Percentiles rank a stretch among this genome's conserved stretches.
Conservation (phyloP, 2,113 vertebrate species). For the Cromileptes altivelis region DNA sequence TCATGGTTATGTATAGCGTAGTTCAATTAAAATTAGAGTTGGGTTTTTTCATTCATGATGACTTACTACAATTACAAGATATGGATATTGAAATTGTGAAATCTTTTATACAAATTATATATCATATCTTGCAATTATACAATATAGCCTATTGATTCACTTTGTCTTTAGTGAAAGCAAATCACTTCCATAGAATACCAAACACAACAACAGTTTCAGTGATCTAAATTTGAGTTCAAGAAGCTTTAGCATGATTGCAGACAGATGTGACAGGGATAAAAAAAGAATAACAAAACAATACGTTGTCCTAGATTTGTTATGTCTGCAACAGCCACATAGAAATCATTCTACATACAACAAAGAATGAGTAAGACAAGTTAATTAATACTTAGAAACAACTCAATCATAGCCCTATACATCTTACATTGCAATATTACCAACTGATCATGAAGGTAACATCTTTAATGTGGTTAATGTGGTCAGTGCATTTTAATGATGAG, state of each 20-base stretch:
- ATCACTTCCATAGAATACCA: neutral
- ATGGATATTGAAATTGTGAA: too few species aligned
- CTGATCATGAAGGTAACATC: too few species aligned
- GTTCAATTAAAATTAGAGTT: neutral
- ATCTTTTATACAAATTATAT: too few species aligned
- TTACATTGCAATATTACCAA: too few species aligned
- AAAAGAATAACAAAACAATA: neutral
- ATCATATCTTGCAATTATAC: too few species aligned
- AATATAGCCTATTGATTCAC: too few species aligned
- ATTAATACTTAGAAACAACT: too few species aligned
- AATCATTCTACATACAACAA: neutral
- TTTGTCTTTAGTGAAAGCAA: neutral
- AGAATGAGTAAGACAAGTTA: neutral
- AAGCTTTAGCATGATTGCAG: too few species aligned
- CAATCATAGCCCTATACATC: too few species aligned
- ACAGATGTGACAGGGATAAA: neutral
- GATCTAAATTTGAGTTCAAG: too few species aligned
- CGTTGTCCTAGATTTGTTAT: neutral
- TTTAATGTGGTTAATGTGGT: neutral
- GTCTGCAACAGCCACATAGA: neutral
- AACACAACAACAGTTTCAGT: neutral
- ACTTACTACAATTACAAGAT: neutral
- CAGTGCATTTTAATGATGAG: neutral
- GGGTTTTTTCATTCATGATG: too few species aligned
- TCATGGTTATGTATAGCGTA: neutral